Conservation (phyloP, 1,140 invertebrate species). For the Drosophila pseudoananassae region DNA sequence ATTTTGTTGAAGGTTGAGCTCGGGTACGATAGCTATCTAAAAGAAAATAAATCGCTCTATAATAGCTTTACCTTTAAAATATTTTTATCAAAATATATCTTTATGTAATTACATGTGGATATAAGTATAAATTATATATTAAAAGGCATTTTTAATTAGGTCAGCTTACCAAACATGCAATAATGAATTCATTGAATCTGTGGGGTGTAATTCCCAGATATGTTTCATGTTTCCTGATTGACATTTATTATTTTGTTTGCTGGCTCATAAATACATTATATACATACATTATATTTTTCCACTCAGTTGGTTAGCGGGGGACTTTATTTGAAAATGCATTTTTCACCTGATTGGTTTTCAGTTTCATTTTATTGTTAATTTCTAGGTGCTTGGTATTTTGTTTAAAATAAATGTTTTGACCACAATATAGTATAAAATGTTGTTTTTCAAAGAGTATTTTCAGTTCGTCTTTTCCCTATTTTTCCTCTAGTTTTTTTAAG, state of each 20-base stretch:
- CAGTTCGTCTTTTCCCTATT: background rate
- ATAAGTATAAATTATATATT: background rate
- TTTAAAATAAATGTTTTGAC: too few relatives aligned
- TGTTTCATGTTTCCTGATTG: background rate
- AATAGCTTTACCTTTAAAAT: background rate
- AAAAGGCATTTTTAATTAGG: slow-evolving; percentile 5
- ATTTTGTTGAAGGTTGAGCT: slow-evolving; percentile 37
- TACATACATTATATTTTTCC: too few relatives aligned
- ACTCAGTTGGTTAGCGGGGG: too few relatives aligned
- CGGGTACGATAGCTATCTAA: slow-evolving; percentile 32
- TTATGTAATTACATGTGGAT: background rate
- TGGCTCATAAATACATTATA: too few relatives aligned
- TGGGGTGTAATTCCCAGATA: too few relatives aligned
- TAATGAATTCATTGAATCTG: too few relatives aligned
- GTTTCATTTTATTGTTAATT: background rate
- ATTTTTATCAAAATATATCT: too few relatives aligned
- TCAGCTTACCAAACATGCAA: background rate
- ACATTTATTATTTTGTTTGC: background rate
- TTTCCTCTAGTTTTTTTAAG: background rate
- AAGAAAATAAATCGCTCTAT: background rate
- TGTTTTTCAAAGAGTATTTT: slow-evolving; percentile 18
- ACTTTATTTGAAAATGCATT: too few relatives aligned
- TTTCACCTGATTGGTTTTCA: background rate
- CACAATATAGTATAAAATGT: background rate
- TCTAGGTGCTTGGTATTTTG: too few relatives aligned